Percentiles rank a stretch among this genome's conserved stretches.
phyloP scores from a whole-genome alignment of 2,888 invertebrate genomes.

The Leucania comma region DNA sequence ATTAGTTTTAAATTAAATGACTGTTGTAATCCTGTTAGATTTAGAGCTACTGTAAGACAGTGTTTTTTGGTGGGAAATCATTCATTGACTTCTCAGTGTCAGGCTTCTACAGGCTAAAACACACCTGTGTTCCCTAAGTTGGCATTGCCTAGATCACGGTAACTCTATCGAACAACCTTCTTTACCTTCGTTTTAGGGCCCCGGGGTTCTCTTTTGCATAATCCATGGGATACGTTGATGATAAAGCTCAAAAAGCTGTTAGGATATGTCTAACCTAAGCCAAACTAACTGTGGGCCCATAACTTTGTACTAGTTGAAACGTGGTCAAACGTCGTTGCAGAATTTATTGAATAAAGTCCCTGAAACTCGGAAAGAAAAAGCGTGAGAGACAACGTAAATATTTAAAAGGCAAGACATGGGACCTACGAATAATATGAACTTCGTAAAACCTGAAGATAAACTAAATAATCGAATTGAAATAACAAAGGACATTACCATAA shows the following conservation, averaged over 20 bases:
- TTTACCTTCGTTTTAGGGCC: too few relatives aligned
- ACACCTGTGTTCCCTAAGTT: too few relatives aligned
- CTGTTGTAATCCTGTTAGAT: too few relatives aligned
- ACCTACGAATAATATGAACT: not conserved
- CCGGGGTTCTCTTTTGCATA: too few relatives aligned
- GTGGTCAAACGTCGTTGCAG: not conserved
- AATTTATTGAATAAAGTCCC: not conserved
- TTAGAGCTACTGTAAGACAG: too few relatives aligned
- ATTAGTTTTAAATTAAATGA: too few relatives aligned
- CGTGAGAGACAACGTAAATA: not conserved
- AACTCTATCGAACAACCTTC: too few relatives aligned
- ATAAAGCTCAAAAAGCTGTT: not conserved
- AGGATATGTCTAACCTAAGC: not conserved
- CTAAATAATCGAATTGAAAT: constrained; percentile 4
- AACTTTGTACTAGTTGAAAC: not conserved
- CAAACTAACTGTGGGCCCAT: not conserved
- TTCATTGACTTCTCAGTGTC: too few relatives aligned
- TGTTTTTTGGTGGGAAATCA: too few relatives aligned
- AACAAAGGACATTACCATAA: constrained; percentile 30
- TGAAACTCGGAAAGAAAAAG: not conserved
- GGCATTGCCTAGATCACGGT: too few relatives aligned
- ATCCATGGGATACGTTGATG: not conserved
- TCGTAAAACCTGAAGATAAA: not conserved
- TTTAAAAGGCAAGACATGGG: not conserved
- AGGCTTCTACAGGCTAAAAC: too few relatives aligned